Conservation (phyloP, 1,140 invertebrate genomes). For the Elymnias hypermnestra region DNA sequence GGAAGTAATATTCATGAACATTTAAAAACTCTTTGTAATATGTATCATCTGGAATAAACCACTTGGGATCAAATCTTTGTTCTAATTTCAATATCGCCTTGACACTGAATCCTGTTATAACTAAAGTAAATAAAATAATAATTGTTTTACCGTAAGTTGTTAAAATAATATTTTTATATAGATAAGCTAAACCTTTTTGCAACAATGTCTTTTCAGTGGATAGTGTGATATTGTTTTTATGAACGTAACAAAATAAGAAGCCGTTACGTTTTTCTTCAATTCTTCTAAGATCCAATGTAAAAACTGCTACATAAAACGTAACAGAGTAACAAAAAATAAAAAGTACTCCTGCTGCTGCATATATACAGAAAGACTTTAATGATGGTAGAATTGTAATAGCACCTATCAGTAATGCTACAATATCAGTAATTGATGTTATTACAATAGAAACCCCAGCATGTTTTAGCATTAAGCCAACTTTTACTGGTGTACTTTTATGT, state of each 20-base stretch:
- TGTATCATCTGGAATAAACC: slow-evolving; percentile 84
- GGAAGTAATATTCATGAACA: slow-evolving; percentile 77
- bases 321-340: slow-evolving; percentile 85
- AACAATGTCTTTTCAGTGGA: slow-evolving; percentile 58
- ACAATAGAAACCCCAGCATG: slow-evolving; percentile 89
- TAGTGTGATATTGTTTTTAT: slow-evolving; percentile 74
- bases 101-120: slow-evolving; percentile 77
- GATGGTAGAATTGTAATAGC: slow-evolving; percentile 84
- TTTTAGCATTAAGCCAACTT: slow-evolving; percentile 82
- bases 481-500: slow-evolving; percentile 76
- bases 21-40: slow-evolving; percentile 82
- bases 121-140: slow-evolving; percentile 78
- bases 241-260: slow-evolving; percentile 80
- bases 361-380: slow-evolving; percentile 85
- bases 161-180: slow-evolving; percentile 80
- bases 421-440: slow-evolving; percentile 89
- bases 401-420: slow-evolving; percentile 86
- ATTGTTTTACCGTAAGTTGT: slow-evolving; percentile 78
- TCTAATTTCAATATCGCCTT: slow-evolving; percentile 79
- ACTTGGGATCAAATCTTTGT: slow-evolving; percentile 86
- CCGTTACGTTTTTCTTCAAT: slow-evolving; percentile 81
- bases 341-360: slow-evolving; percentile 82
- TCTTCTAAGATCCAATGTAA: slow-evolving; percentile 82
- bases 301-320: slow-evolving; percentile 87
- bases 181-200: slow-evolving; percentile 70